phyloP scores from a whole-genome alignment of 2,113 vertebrate species.

The Petaurus breviceps region DNA sequence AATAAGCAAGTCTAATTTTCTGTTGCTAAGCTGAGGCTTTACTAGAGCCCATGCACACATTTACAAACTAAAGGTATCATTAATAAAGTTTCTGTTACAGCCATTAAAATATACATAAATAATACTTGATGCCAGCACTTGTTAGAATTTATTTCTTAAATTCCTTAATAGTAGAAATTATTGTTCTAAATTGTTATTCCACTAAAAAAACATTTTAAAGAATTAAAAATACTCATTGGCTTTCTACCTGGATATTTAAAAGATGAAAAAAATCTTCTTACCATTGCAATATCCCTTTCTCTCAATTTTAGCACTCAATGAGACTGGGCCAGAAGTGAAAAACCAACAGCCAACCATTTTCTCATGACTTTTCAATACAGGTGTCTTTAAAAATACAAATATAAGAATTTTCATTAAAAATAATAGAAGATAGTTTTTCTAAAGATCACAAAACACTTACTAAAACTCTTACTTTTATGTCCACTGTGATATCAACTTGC shows the following conservation, averaged over 20 bases:
- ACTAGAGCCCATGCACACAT: neutral
- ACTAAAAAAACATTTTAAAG: neutral
- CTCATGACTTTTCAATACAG: constrained; percentile 87
- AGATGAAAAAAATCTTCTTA: constrained; percentile 74
- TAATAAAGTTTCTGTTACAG: neutral
- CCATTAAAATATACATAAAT: neutral
- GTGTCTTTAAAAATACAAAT: constrained; percentile 81
- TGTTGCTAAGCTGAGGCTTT: neutral
- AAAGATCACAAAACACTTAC: neutral
- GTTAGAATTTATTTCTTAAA: neutral
- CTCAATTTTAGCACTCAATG: constrained; percentile 89
- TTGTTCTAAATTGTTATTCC: neutral
- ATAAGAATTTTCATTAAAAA: constrained; percentile 44
- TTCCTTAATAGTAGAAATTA: neutral
- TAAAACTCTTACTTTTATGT: neutral
- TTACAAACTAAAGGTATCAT: constrained; percentile 5
- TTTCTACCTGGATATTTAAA: neutral
- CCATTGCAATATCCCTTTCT: constrained; percentile 91
- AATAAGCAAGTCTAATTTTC: neutral
- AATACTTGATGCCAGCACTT: neutral
- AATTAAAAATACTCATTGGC: neutral
- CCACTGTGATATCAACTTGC: neutral
- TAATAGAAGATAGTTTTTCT: neutral
- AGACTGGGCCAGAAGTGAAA: constrained; percentile 90
- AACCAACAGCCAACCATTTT: constrained; percentile 91